Evolutionary conservation across 2,888 invertebrate species (phyloP).

Genomic region (Allacma fusca): DNA sequence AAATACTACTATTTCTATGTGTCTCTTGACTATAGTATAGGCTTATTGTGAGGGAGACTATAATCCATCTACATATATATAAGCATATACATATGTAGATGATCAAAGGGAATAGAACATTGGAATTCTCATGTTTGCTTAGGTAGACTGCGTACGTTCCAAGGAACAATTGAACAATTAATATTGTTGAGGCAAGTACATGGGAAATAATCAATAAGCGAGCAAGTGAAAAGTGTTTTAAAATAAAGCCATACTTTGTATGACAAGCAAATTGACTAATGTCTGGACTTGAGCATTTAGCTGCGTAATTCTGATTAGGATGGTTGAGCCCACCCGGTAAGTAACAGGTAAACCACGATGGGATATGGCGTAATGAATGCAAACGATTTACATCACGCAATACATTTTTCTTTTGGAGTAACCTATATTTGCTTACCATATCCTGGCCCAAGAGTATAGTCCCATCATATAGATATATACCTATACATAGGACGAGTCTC

Average conservation of each 20-base stretch:
- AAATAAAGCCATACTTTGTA: slow-evolving; percentile 14
- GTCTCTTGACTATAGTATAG: too few species aligned
- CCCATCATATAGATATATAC: too few species aligned
- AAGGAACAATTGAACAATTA: slow-evolving; percentile 9
- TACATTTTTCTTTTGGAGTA: slow-evolving; percentile 20
- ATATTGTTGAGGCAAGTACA: slow-evolving; percentile 5
- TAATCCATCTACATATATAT: too few species aligned
- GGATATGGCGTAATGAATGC: slow-evolving; percentile 58
- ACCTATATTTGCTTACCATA: neutral
- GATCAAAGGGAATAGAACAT: too few species aligned
- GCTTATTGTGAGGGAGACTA: too few species aligned
- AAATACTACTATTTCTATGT: too few species aligned
- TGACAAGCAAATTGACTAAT: slow-evolving; percentile 22
- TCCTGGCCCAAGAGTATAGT: too few species aligned
- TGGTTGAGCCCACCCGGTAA: slow-evolving; percentile 60
- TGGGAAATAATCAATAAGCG: slow-evolving; percentile 25
- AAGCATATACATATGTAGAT: too few species aligned
- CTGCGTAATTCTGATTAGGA: slow-evolving; percentile 44
- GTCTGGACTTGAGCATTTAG: slow-evolving; percentile 21
- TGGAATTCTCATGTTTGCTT: neutral
- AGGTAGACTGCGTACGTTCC: neutral
- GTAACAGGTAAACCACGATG: slow-evolving; percentile 60
- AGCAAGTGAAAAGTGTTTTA: slow-evolving; percentile 16
- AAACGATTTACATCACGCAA: slow-evolving; percentile 61
- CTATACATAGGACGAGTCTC: too few species aligned